Base-by-base conservation (phyloP, 2,888 invertebrate genomes). In the Hololepta plana region DNA sequence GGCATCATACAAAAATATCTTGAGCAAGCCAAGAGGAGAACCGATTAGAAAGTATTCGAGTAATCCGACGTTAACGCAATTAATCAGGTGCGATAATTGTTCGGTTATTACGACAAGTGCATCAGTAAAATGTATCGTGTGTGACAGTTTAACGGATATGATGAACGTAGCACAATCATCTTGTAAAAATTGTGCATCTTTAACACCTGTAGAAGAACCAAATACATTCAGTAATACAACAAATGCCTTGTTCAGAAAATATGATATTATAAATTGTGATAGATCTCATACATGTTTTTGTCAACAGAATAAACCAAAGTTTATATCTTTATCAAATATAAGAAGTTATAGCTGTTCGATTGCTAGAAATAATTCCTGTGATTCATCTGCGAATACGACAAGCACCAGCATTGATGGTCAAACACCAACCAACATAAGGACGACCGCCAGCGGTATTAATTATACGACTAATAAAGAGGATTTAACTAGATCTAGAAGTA, bases 361-460 rank as follows among this genome's bases (percentile, higher is more conserved):
- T 28, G 49, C 47, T 28, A 43, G 47, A 40, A 42, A 44, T 35
- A 39, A 34, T 32, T 38, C 40, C 39, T 45, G 45, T 42, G 44
- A 47, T 40, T 36, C 38, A 26, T n/a, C n/a, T n/a, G n/a, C n/a
- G n/a, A n/a, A n/a, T n/a, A n/a, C n/a, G n/a, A n/a, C n/a, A n/a
- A n/a, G n/a, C n/a, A n/a, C n/a, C 17, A 28, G 40, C 27, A 40
- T 48, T 33, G 47, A 47, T 29, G 42, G 42, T 32, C 40, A 41
- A 32, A 40, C 39, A 34, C 42, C 45, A 26, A 45, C 38, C 33
- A 50, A 51, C 36, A 40, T 53, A 17, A 39, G 53, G 35, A 53
- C 53, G 29, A 53, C 53, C 16, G 53, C 54, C 23, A 53, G 54
- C 38, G 54, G 54, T 28, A 52, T 54, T 31, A 47, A 50, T 34